A percentile compares a stretch with the other conserved stretches of the same genome.
These are phyloP conservation scores for Rhadinocentrus ornatus DNA, from an alignment of 2,797 vertebrate genomes.

Conservation along the genomic window DNA sequence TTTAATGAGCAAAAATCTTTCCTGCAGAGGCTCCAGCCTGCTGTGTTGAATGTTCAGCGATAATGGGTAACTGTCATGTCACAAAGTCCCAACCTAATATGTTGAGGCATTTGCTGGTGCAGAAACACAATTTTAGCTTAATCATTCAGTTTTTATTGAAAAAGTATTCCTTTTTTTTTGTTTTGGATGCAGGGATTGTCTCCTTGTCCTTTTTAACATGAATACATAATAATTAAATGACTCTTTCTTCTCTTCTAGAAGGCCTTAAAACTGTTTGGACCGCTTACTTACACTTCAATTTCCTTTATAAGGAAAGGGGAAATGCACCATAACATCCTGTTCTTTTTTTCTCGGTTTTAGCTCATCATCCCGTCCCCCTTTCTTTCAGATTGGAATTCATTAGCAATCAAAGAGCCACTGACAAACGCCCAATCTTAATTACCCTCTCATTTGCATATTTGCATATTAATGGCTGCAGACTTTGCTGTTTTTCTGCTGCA, in stretches of 20 bases:
- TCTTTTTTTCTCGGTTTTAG: slow-evolving; percentile 68
- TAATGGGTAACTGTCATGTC: slow-evolving; percentile 51
- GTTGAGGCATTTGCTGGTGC: slow-evolving; percentile 15
- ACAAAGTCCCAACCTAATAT: slow-evolving; percentile 28
- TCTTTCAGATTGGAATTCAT: slow-evolving; percentile 87
- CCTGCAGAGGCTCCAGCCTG: slow-evolving; percentile 47
- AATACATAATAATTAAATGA: not conserved
- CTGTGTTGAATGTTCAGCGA: slow-evolving; percentile 53
- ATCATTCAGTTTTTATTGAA: not conserved
- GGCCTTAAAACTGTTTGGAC: slow-evolving; percentile 17
- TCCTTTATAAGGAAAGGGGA: slow-evolving; percentile 23
- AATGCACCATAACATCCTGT: slow-evolving; percentile 62
- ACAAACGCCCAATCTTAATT: slow-evolving; percentile 90
- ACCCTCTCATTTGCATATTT: slow-evolving; percentile 96
- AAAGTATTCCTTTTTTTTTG: not conserved
- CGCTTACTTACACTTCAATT: slow-evolving; percentile 6
- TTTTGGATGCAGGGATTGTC: not conserved
- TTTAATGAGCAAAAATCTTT: slow-evolving; percentile 71
- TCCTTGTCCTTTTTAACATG: not conserved
- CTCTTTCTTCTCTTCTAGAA: slow-evolving; percentile 11
- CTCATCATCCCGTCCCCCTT: slow-evolving; percentile 80
- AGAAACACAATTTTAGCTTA: slow-evolving; percentile 6
- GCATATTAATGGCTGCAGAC: slow-evolving; percentile 95
- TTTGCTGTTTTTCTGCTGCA: slow-evolving; percentile 85
- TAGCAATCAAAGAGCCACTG: slow-evolving; percentile 89